Evolutionary conservation across 2,113 vertebrate genomes (phyloP).

Genomic region (Indri indri): DNA sequence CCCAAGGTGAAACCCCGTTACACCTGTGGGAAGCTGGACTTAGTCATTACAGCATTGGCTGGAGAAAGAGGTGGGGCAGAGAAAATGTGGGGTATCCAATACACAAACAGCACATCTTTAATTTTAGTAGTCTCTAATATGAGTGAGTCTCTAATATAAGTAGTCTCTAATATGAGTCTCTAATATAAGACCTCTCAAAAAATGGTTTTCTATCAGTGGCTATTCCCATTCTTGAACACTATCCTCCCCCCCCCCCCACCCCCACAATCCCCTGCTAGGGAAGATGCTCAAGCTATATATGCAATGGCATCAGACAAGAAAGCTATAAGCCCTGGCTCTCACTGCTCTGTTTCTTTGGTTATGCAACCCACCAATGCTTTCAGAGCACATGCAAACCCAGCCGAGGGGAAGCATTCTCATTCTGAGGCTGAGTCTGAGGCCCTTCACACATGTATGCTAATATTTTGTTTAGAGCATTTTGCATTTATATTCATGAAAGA

Average conservation of each 20-base stretch:
- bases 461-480: constrained; percentile 65
- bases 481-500: constrained; percentile 71
- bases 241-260: too few species aligned
- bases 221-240: neutral
- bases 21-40: neutral
- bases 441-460: constrained; percentile 44
- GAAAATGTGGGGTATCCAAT: too few species aligned
- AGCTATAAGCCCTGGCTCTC: neutral
- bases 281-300: neutral
- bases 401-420: neutral
- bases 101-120: neutral
- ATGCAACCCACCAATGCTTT: neutral
- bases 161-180: neutral
- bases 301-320: neutral
- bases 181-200: neutral
- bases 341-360: neutral
- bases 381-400: neutral
- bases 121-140: neutral
- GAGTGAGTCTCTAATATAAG: neutral
- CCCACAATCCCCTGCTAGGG: too few species aligned
- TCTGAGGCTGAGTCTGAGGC: neutral
- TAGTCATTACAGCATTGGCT: neutral
- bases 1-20: neutral
- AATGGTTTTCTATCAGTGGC: neutral
- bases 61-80: neutral